Evolutionary conservation across 2,888 invertebrate genomes (phyloP), one percentile per base, ranked within the genome.

Genomic region (Lithosia quadra): DNA sequence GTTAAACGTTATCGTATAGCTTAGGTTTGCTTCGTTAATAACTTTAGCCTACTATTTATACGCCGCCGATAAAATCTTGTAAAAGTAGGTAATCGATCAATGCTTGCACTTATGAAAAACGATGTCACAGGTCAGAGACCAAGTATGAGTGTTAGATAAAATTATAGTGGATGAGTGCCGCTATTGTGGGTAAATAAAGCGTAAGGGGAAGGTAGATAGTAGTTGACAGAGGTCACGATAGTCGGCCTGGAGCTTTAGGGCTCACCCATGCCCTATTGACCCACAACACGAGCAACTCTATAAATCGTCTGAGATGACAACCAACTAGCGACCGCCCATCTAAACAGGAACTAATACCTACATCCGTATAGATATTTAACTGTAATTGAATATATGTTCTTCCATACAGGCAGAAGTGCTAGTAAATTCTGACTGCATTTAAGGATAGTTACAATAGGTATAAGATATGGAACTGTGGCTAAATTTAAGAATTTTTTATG

Each of bases 81-180:
- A 77, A 72, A 81, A 71, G 74, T 69, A 79, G 74, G 75, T 77
- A 79, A 79, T 79, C 70, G 80, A 79, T 55, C 49, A 49, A 49
- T 59, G 65, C 66, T 72, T 74, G 80, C 71, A 69, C 61, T 77
- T 70, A 74, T 64, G 74, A 74, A 76, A 76, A 75, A 71, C 78
- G 71, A 82, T 86, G 87, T 85, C 86, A 74, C 79, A 90, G 91
- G 79, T 89, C 89, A 89, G 83, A 89, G 88, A 84, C 83, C 86
- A 87, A 85, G 76, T 78, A 81, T 79, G 75, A 79, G 78, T 82
- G 75, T 80, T 81, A 81, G 72, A 77, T 78, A 78, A 85, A 87
- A 88, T 84, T 87, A 88, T 83, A 88, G 85, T 82, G 85, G 81
- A 81, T 84, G 75, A 79, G 77, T 78, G 80, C 82, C 80, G 81